Conservation (phyloP, 2,888 invertebrate species). For the Agrenia bidenticulata region DNA sequence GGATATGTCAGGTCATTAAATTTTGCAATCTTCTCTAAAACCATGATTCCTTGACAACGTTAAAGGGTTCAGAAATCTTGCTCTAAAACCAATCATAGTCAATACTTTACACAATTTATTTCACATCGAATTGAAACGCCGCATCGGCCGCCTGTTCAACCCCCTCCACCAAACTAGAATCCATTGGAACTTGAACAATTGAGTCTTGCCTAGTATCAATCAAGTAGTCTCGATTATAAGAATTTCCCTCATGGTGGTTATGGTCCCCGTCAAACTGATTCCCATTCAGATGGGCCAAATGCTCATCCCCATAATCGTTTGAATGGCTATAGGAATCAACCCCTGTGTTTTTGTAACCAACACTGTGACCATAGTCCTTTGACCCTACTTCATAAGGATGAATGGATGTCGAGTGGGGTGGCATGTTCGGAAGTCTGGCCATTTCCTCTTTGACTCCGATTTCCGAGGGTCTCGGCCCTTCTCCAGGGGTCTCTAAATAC, state of each 20-base stretch:
- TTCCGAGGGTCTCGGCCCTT: conserved; percentile 39
- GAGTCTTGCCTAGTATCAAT: no score
- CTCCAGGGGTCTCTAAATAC: conserved; percentile 40
- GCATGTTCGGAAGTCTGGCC: conserved; percentile 31
- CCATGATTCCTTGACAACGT: no score
- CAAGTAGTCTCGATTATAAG: background rate
- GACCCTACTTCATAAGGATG: conserved; percentile 50
- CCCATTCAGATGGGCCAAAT: conserved; percentile 21
- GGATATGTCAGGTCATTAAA: no score
- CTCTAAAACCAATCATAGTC: no score
- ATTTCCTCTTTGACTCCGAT: conserved; percentile 44
- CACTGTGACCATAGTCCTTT: conserved; percentile 48
- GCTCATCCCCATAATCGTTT: background rate
- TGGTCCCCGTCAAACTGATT: conserved; percentile 28
- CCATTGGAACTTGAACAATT: no score
- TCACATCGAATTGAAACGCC: no score
- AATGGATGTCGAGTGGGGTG: conserved; percentile 6
- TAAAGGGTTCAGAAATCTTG: no score
- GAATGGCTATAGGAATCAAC: background rate
- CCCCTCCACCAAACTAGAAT: no score
- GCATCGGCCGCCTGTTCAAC: no score
- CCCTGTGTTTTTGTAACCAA: conserved; percentile 33
- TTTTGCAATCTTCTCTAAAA: no score
- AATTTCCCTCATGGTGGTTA: background rate
- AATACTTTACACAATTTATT: no score